Evolutionary conservation across 2,113 vertebrate genomes (phyloP).

Genomic region (Malurus cyaneus): DNA sequence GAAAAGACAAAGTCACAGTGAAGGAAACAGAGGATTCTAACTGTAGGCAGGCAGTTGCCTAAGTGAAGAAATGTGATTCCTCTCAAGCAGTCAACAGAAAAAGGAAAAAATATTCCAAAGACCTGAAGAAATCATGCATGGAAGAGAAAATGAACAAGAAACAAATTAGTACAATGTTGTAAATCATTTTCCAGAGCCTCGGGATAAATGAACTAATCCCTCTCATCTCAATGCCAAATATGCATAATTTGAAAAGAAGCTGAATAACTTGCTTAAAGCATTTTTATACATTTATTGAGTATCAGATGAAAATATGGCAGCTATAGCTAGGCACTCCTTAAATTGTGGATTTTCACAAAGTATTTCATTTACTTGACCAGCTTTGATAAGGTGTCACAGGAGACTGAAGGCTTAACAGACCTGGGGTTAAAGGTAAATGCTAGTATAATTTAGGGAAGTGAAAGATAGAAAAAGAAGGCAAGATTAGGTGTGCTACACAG

Average conservation of each 20-base stretch:
- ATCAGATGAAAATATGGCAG: background rate
- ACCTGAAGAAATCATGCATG: background rate
- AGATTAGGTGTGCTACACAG: background rate
- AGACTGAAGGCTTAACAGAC: background rate
- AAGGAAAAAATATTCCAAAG: background rate
- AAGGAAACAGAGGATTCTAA: background rate
- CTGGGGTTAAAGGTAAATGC: background rate
- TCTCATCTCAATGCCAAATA: background rate
- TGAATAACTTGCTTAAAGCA: background rate
- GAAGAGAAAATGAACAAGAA: background rate
- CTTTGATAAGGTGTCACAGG: background rate
- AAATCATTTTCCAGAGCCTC: background rate
- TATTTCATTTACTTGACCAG: background rate
- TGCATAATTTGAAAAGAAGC: background rate
- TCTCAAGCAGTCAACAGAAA: background rate
- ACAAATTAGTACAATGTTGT: background rate
- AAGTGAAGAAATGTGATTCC: background rate
- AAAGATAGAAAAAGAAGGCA: background rate
- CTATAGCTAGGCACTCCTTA: background rate
- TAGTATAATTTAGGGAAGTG: background rate
- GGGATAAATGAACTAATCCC: conserved; percentile 6
- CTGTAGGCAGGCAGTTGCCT: background rate
- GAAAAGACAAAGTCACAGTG: background rate
- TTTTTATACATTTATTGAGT: background rate
- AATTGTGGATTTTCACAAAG: background rate